A percentile compares a stretch with the other conserved stretches of the same genome.
These are phyloP conservation scores for Gnathonemus echidnorhynchus DNA, from an alignment of 2,113 vertebrate species.

Conservation along the genomic window DNA sequence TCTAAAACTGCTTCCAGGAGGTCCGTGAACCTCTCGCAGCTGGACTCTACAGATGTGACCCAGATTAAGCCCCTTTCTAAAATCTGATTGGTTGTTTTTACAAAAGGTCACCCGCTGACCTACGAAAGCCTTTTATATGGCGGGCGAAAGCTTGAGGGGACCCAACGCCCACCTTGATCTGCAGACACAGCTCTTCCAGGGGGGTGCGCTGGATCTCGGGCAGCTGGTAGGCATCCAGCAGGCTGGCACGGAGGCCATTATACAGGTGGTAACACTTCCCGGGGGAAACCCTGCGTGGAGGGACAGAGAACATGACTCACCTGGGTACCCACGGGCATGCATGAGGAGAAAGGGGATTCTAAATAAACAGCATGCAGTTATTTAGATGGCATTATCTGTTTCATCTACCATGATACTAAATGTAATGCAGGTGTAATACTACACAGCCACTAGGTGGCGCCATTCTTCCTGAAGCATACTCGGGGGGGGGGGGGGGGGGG, in stretches of 20 bases:
- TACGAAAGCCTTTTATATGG: neutral
- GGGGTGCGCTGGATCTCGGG: conserved; percentile 94
- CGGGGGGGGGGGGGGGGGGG: no score
- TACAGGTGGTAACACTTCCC: conserved; percentile 95
- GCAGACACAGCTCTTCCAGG: conserved; percentile 91
- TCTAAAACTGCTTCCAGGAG: neutral
- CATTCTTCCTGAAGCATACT: neutral
- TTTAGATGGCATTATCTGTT: neutral
- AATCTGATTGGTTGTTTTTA: neutral
- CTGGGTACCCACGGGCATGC: neutral
- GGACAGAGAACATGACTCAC: conserved; percentile 8
- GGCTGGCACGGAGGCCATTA: conserved; percentile 81
- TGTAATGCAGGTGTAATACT: neutral
- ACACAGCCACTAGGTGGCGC: neutral
- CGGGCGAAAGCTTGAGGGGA: neutral
- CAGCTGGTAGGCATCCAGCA: conserved; percentile 87
- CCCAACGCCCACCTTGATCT: conserved; percentile 79
- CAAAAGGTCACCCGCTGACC: neutral
- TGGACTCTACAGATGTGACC: neutral
- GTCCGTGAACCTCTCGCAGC: neutral
- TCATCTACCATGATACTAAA: neutral
- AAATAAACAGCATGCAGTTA: neutral
- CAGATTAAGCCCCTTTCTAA: neutral
- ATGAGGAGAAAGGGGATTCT: neutral
- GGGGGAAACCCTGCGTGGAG: conserved; percentile 76